A percentile compares a stretch with the other conserved stretches of the same genome.
These are phyloP conservation scores for Drosophila pallidifrons DNA, from an alignment of 1,140 invertebrate species.

Conservation along the genomic window DNA sequence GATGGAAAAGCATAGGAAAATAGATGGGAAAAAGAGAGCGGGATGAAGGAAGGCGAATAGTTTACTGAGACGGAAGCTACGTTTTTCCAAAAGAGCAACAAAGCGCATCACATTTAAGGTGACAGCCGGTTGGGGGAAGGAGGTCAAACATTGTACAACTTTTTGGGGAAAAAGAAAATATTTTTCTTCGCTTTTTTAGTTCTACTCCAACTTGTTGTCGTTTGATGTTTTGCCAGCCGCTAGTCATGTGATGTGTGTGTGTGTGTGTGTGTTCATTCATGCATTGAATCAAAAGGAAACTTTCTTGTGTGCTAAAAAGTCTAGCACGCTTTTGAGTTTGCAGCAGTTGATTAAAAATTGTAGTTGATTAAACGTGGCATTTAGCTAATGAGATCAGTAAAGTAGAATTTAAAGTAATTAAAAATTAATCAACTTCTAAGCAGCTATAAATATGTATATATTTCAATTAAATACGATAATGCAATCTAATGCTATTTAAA, in stretches of 20 bases:
- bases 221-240: conserved; percentile 6
- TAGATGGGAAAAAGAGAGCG: too few species aligned
- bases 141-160: conserved; percentile 9
- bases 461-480: too few species aligned
- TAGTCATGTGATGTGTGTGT: conserved; percentile 30
- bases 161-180: background rate
- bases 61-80: conserved; percentile 58
- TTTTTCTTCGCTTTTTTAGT: background rate
- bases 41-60: conserved; percentile 24
- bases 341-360: too few species aligned
- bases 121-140: conserved; percentile 42
- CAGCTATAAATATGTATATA: too few species aligned
- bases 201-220: background rate
- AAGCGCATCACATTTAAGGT: conserved; percentile 75
- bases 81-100: conserved; percentile 71
- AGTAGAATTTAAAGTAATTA: too few species aligned
- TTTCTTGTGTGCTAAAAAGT: conserved; percentile 19
- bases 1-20: background rate
- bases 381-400: too few species aligned
- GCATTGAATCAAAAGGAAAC: conserved; percentile 11
- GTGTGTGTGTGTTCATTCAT: conserved; percentile 46
- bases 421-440: too few species aligned
- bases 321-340: background rate
- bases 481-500: too few species aligned
- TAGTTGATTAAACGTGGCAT: too few species aligned